Conservation (phyloP, 2,113 vertebrate species). For the Megaleporinus macrocephalus region DNA sequence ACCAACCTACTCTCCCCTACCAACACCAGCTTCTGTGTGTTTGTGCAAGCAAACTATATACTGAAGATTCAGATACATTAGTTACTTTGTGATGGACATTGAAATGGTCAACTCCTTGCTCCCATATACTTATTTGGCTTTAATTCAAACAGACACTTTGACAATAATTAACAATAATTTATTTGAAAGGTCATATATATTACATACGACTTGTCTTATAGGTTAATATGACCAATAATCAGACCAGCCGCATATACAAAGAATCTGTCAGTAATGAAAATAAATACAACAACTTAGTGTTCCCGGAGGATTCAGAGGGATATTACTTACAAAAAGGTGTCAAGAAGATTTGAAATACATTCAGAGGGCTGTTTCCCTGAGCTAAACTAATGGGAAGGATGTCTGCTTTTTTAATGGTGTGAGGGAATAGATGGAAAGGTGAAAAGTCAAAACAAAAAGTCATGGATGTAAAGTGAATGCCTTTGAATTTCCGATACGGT, state of each 20-base stretch:
- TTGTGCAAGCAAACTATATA: neutral
- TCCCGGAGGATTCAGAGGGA: neutral
- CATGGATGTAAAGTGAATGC: neutral
- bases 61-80: neutral
- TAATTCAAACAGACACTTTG: constrained; percentile 5
- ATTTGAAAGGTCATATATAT: neutral
- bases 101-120: neutral
- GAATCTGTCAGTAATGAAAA: constrained; percentile 9
- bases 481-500: neutral
- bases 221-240: constrained; percentile 47
- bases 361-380: neutral
- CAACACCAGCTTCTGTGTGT: constrained; percentile 18
- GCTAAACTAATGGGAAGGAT: neutral
- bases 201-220: neutral
- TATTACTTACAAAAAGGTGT: neutral
- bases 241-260: neutral
- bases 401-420: too few relatives aligned
- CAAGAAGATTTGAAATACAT: neutral
- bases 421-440: neutral
- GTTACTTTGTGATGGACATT: neutral
- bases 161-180: constrained; percentile 32
- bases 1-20: constrained; percentile 35
- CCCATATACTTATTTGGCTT: neutral
- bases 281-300: constrained; percentile 57
- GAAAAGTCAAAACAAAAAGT: neutral